A percentile compares a stretch with the other conserved stretches of the same genome.
These are phyloP conservation scores for Zoanthus sociatus DNA, from an alignment of 92 coral and sea anemone genomes.

Conservation along the genomic window DNA sequence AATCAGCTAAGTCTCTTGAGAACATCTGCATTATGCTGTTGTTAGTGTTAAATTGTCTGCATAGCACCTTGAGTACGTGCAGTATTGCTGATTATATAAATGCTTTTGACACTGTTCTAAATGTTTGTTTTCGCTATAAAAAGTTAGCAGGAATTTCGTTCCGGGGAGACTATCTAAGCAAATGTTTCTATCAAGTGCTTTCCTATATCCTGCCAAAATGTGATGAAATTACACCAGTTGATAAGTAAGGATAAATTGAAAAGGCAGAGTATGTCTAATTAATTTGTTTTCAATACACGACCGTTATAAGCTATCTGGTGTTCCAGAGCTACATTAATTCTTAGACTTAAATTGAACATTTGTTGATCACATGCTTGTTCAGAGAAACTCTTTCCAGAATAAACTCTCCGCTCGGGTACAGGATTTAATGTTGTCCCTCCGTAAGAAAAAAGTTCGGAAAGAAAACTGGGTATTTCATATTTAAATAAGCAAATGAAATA, in stretches of 20 bases:
- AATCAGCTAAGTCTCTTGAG: background rate
- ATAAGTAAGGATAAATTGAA: background rate
- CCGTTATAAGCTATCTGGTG: slow-evolving; percentile 27
- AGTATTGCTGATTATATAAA: background rate
- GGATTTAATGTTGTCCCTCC: background rate
- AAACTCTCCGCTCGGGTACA: background rate
- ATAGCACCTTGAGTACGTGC: background rate
- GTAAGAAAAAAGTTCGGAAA: background rate
- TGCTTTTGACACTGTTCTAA: slow-evolving; percentile 32
- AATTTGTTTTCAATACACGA: background rate
- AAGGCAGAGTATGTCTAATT: background rate
- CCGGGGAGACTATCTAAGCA: background rate
- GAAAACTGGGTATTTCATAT: background rate
- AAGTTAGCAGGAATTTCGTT: background rate
- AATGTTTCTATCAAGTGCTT: background rate
- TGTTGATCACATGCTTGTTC: background rate
- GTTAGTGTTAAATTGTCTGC: background rate
- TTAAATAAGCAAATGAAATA: background rate
- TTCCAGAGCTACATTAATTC: slow-evolving; percentile 10
- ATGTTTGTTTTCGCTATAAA: slow-evolving; percentile 24
- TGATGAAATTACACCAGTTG: background rate
- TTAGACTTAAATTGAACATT: background rate
- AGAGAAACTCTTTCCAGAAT: background rate
- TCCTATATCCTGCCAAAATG: background rate
- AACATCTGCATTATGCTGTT: background rate